Percentiles rank a stretch among this genome's conserved stretches.
Evolutionary conservation across 2,888 invertebrate species (phyloP).

Genomic region (Timema podura): DNA sequence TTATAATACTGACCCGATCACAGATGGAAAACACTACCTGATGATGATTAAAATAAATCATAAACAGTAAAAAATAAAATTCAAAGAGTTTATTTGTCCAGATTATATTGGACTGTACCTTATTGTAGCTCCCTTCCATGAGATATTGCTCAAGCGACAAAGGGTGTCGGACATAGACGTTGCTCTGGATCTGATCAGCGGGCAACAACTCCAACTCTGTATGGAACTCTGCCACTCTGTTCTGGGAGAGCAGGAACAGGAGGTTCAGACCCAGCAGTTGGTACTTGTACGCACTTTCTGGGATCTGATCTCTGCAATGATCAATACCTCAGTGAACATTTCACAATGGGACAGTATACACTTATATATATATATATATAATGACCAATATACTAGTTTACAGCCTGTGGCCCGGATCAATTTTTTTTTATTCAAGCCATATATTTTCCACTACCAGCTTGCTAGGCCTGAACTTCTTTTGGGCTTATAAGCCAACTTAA

Average conservation of each 20-base stretch:
- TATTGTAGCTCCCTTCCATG: slow-evolving; percentile 99
- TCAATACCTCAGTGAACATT: not conserved
- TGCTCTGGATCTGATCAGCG: slow-evolving; percentile 84
- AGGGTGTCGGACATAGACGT: slow-evolving; percentile 92
- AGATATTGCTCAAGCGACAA: slow-evolving; percentile 95
- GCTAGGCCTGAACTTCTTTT: too few relatives aligned
- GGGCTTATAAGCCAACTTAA: too few relatives aligned
- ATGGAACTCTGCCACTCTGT: slow-evolving; percentile 97
- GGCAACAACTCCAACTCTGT: slow-evolving; percentile 93
- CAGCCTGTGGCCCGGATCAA: too few relatives aligned
- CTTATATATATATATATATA: not conserved
- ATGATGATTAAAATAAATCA: too few relatives aligned
- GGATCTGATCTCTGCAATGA: slow-evolving; percentile 64
- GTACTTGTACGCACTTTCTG: slow-evolving; percentile 91
- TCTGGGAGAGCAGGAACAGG: slow-evolving; percentile 88
- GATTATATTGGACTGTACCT: slow-evolving; percentile 50
- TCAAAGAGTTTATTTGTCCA: too few relatives aligned
- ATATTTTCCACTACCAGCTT: not conserved
- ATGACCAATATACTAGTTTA: too few relatives aligned
- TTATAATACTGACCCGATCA: too few relatives aligned
- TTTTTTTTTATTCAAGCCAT: too few relatives aligned
- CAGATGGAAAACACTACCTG: too few relatives aligned
- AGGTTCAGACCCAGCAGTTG: slow-evolving; percentile 92
- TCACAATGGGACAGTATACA: not conserved
- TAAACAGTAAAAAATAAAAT: too few relatives aligned